A percentile compares a stretch with the other conserved stretches of the same genome.
These are phyloP conservation scores for Oryzias celebensis DNA, from an alignment of 2,113 vertebrate genomes.

Conservation along the genomic window DNA sequence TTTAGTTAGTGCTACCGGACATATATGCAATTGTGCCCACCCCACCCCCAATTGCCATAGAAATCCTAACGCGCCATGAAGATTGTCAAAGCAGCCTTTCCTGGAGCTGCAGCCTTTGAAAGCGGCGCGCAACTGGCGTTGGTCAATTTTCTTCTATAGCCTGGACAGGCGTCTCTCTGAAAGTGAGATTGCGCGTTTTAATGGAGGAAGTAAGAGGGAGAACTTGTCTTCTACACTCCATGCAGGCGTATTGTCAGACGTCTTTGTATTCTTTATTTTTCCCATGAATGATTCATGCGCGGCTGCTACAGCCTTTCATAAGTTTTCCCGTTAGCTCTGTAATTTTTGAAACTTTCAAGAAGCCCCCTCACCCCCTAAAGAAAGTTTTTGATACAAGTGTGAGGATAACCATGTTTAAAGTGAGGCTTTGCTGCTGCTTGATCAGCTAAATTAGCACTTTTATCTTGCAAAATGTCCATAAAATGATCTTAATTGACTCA, in stretches of 20 bases:
- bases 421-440: not conserved
- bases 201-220: slow-evolving; percentile 85
- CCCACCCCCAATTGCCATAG: slow-evolving; percentile 90
- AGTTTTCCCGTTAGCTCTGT: slow-evolving; percentile 84
- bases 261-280: slow-evolving; percentile 93
- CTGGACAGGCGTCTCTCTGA: slow-evolving; percentile 84
- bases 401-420: not conserved
- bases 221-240: slow-evolving; percentile 88
- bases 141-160: slow-evolving; percentile 91
- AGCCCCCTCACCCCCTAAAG: too few species aligned
- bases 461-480: not conserved
- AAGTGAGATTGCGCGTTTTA: slow-evolving; percentile 82
- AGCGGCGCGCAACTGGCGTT: slow-evolving; percentile 86
- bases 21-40: slow-evolving; percentile 87
- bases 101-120: slow-evolving; percentile 91
- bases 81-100: slow-evolving; percentile 88
- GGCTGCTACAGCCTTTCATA: slow-evolving; percentile 84
- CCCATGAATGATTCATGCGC: slow-evolving; percentile 95
- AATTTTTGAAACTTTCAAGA: slow-evolving; percentile 58
- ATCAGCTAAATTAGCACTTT: slow-evolving; percentile 2
- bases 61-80: slow-evolving; percentile 95
- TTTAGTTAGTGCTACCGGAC: slow-evolving; percentile 85
- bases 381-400: slow-evolving; percentile 18
- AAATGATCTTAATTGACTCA: slow-evolving; percentile 2
- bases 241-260: slow-evolving; percentile 90